Evolutionary conservation across 2,888 invertebrate genomes (phyloP).

Genomic region (Oxytorus armatus): DNA sequence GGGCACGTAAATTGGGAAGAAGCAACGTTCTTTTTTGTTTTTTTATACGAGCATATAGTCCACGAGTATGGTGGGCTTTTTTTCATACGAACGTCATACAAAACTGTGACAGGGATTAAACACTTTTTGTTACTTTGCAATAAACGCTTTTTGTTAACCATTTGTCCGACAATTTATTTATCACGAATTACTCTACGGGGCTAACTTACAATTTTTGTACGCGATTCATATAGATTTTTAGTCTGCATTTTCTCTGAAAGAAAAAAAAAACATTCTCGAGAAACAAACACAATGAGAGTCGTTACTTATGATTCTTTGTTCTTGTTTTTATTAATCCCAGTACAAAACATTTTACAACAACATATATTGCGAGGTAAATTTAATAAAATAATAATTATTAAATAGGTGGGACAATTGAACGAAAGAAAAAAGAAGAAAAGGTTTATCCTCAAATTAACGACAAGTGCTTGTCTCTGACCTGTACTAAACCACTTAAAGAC

Average conservation of each 20-base stretch:
- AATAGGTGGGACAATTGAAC: no score
- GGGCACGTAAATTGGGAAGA: not conserved
- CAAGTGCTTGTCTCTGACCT: slow-evolving; percentile 22
- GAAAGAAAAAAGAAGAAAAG: not conserved
- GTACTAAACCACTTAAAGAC: slow-evolving; percentile 51
- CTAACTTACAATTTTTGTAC: no score
- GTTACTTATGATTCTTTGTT: no score
- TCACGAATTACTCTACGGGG: not conserved
- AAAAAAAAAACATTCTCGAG: no score
- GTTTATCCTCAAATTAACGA: no score
- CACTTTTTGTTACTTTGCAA: slow-evolving; percentile 1
- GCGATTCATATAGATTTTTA: no score
- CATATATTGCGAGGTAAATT: no score
- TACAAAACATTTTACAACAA: no score
- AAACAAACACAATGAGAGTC: no score
- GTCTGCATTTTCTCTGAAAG: no score
- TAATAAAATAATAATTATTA: no score
- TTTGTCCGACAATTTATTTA: not conserved
- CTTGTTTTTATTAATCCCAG: not conserved
- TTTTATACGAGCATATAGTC: not conserved
- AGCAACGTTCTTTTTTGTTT: slow-evolving; percentile 9
- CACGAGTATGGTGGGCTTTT: slow-evolving; percentile 1
- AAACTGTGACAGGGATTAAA: not conserved
- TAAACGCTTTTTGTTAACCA: not conserved
- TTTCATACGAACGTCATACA: not conserved